A percentile compares a stretch with the other conserved stretches of the same genome.
Evolutionary conservation across 1,140 invertebrate genomes (phyloP).

Genomic region (Drosophila ohnishii): DNA sequence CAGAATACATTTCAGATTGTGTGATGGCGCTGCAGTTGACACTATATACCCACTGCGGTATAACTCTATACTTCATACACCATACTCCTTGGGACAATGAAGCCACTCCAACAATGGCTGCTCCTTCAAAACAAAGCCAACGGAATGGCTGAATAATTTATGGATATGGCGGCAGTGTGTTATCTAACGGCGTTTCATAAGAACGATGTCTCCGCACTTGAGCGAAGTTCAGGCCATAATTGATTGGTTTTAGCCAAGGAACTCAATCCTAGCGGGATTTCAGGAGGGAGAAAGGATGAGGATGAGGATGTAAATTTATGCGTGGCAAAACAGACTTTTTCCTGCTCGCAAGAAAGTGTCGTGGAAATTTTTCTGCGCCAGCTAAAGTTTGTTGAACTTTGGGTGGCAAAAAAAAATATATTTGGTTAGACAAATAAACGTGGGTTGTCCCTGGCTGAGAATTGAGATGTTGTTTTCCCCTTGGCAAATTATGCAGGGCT

Average conservation of each 20-base stretch:
- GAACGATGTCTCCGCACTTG: slow-evolving; percentile 28
- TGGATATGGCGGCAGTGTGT: slow-evolving; percentile 59
- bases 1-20: background rate
- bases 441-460: slow-evolving; percentile 1
- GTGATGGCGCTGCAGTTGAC: slow-evolving; percentile 17
- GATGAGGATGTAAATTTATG: slow-evolving; percentile 44
- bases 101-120: slow-evolving; percentile 39
- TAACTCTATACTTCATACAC: background rate
- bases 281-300: background rate
- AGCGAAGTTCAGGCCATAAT: slow-evolving; percentile 42
- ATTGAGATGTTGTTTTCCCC: slow-evolving; percentile 1
- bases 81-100: slow-evolving; percentile 37
- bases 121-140: slow-evolving; percentile 32
- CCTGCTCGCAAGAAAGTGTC: slow-evolving; percentile 6
- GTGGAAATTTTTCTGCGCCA: slow-evolving; percentile 30
- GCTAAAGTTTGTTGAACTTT: slow-evolving; percentile 66
- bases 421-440: slow-evolving; percentile 31
- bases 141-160: slow-evolving; percentile 59
- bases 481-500: background rate
- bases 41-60: slow-evolving; percentile 26
- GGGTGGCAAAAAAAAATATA: background rate
- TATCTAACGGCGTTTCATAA: slow-evolving; percentile 65
- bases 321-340: slow-evolving; percentile 31
- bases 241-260: slow-evolving; percentile 53
- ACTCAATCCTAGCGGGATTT: slow-evolving; percentile 27